Evolutionary conservation across 2,888 invertebrate species (phyloP).

Genomic region (Thelaira solivaga): DNA sequence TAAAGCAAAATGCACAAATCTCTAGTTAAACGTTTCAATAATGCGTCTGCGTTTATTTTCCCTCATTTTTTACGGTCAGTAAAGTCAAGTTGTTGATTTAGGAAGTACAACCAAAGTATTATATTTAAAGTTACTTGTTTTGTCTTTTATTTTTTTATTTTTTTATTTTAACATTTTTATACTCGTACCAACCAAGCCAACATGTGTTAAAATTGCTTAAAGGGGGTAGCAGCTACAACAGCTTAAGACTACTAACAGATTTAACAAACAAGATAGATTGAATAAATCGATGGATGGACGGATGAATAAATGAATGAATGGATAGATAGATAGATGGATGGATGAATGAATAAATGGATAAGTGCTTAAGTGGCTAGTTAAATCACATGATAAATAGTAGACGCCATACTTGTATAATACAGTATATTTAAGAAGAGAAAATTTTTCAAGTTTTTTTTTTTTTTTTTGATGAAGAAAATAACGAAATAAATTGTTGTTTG

Average conservation of each 20-base stretch:
- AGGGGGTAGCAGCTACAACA: slow-evolving; percentile 38
- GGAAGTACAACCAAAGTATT: slow-evolving; percentile 15
- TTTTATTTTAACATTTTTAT: slow-evolving; percentile 8
- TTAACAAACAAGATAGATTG: slow-evolving; percentile 21
- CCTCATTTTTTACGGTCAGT: slow-evolving; percentile 8
- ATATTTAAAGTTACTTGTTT: too few relatives aligned
- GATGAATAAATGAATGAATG: slow-evolving; percentile 15
- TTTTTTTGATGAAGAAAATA: not conserved
- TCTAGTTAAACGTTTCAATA: slow-evolving; percentile 37
- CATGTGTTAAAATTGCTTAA: slow-evolving; percentile 53
- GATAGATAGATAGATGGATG: slow-evolving; percentile 18
- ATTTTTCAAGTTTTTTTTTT: not conserved
- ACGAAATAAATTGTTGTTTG: slow-evolving; percentile 4
- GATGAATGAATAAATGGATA: slow-evolving; percentile 38
- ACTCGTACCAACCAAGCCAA: too few relatives aligned
- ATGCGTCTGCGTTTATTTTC: slow-evolving; percentile 49
- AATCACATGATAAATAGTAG: slow-evolving; percentile 51
- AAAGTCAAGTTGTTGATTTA: slow-evolving; percentile 32
- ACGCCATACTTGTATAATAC: slow-evolving; percentile 9
- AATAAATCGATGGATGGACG: slow-evolving; percentile 24
- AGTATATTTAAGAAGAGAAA: not conserved
- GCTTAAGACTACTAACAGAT: slow-evolving; percentile 43
- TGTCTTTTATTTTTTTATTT: slow-evolving; percentile 7
- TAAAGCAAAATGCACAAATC: slow-evolving; percentile 37
- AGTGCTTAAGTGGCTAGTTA: slow-evolving; percentile 52